These are phyloP conservation scores for Papilio demoleus DNA, from an alignment of 2,888 invertebrate species.

Conservation along the genomic window DNA sequence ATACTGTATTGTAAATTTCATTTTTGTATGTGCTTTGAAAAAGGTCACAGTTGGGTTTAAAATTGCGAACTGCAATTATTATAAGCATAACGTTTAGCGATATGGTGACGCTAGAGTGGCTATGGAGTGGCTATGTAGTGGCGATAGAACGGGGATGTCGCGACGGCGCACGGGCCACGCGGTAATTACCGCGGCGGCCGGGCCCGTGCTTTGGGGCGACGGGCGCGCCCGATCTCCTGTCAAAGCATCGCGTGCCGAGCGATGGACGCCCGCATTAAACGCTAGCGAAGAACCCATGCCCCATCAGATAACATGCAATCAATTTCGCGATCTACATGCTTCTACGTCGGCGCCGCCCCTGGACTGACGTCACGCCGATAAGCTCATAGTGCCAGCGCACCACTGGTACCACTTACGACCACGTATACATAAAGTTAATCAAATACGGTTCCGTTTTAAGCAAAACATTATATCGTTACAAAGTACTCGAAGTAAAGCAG, in stretches of 20 bases:
- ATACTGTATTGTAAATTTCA: no score
- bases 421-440: slow-evolving; percentile 38
- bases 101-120: slow-evolving; percentile 50
- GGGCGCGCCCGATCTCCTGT: slow-evolving; percentile 78
- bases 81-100: not conserved
- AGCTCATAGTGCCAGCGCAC: slow-evolving; percentile 76
- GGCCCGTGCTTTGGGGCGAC: slow-evolving; percentile 61
- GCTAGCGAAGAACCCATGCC: slow-evolving; percentile 81
- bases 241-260: slow-evolving; percentile 79
- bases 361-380: slow-evolving; percentile 79
- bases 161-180: slow-evolving; percentile 69
- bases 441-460: slow-evolving; percentile 23
- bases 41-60: not conserved
- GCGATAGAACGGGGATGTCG: slow-evolving; percentile 71
- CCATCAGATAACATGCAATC: slow-evolving; percentile 83
- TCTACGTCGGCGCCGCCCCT: slow-evolving; percentile 79
- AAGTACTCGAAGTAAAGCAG: not conserved
- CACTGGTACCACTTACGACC: slow-evolving; percentile 65
- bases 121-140: slow-evolving; percentile 42
- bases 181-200: slow-evolving; percentile 74
- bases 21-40: no score
- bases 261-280: slow-evolving; percentile 79
- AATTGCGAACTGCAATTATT: slow-evolving; percentile 28
- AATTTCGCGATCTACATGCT: slow-evolving; percentile 83
- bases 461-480: not conserved